Base-by-base conservation (phyloP, 2,113 vertebrate species). In the Strigops habroptila region DNA sequence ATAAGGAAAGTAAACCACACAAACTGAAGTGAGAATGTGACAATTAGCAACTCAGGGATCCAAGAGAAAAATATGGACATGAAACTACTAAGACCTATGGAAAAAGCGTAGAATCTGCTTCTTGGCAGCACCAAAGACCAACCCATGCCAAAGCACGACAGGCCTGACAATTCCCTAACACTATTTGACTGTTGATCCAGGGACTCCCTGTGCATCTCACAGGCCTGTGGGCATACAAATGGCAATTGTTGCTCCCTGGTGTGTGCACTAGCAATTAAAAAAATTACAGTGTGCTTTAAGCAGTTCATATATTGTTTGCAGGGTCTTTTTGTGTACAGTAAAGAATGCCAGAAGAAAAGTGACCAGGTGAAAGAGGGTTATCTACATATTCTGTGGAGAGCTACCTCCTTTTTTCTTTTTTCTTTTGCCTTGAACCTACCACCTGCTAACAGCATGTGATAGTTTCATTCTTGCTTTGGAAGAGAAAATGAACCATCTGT, bases 401-500 rank as follows among this genome's bases (percentile, higher is more conserved):
- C 31, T 52, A 60, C 12, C 3, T 82, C 13, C 1, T 21, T 14
- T 25, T 35, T 37, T 14, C 41, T 51, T 46, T 27, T 46, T 65
- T 49, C 67, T 77, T 89, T 65, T 37, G 0, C 28, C 88, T 90
- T 80, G 43, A 86, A 92, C 31, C 23, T 93, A 83, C 79, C 91
- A 93, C 86, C 92, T 86, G 71, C 82, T 86, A 94, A 63, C 37
- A 82, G 55, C 65, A 80, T 94, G 39, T 83, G 63, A 83, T 86
- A 37, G 22, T 93, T 55, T 53, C 79, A 60, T 91, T 94, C 70
- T 87, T 30, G 13, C 64, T 86, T 83, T 68, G 73, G 64, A 88
- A 78, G n/a, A 86, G 39, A 93, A 96, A 93, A 95, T 19, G 60
- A 91, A 71, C 83, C 92, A 93, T 90, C 86, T 94, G 91, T 59